Base-by-base conservation (phyloP, 1,140 invertebrate genomes). In the Pomacea maculata region DNA sequence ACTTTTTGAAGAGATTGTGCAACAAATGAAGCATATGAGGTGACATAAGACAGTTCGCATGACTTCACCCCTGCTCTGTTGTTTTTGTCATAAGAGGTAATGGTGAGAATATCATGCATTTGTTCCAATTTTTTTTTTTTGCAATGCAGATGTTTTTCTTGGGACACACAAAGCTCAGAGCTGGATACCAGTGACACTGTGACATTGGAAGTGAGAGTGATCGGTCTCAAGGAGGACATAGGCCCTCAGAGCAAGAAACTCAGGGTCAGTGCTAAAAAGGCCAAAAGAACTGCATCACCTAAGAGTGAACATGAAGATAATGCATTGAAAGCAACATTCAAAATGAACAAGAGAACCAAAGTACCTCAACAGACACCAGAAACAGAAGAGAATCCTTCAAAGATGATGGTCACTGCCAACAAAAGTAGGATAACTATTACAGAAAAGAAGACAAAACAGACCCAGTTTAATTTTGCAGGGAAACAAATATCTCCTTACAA, bases 381-480 rank as follows among this genome's bases (percentile, higher is more conserved):
- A 74, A 65, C 45, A 80, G 72, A 54, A 74, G 45, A 17, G 29
- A 54, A 1, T 21, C 12, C 34, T 45, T 45, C 12, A 21, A 70
- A 45, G 4, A 29, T 34, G 25, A 63, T 29, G 7, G 54, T 29
- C 57, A 17, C 29, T 57, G 74, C 64, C 54, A 75, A 19, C 67
- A 81, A 57, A n/a, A 57, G 54, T 54, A 45, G 54, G 25, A 63
- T 25, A 71, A 67, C 75, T 34, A 14, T 21, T 21, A 52, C 34
- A 15, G 67, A 70, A 70, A 78, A 70, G 15, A 78, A 71, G 67
- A 78, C 64, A 14, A 29, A 29, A 14, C 77, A 78, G 57, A 78
- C 77, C n/a, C 77, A 78, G 67, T 65, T 78, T 54, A 78, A 70
- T 67, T 78, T 78, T 78, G 17, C 67, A 67, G 75, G 75, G 12